phyloP scores from a whole-genome alignment of 1,140 invertebrate species.

The Phortica variegata region DNA sequence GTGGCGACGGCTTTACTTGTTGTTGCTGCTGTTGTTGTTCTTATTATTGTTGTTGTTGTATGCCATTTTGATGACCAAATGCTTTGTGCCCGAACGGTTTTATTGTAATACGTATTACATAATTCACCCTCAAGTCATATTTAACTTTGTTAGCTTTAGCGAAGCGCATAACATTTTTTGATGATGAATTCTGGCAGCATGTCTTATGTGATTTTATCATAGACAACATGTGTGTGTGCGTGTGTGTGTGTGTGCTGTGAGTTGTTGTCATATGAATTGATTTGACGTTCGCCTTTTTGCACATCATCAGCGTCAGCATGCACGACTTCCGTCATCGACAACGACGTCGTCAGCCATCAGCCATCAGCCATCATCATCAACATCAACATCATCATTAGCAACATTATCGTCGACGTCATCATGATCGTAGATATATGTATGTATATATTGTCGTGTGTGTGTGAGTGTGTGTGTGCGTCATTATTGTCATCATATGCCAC shows the following conservation, averaged over 20 bases:
- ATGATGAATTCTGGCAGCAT: constrained; percentile 30
- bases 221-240: constrained; percentile 2
- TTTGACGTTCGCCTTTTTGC: constrained; percentile 23
- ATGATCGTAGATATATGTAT: too few species aligned
- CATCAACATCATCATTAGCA: too few species aligned
- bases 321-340: constrained; percentile 1
- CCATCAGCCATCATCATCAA: too few species aligned
- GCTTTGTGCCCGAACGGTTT: too few species aligned
- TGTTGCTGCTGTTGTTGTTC: too few species aligned
- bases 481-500: constrained; percentile 7
- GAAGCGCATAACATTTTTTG: constrained; percentile 47
- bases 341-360: constrained; percentile 6
- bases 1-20: too few species aligned
- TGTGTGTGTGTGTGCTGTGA: background rate
- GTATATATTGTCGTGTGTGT: too few species aligned
- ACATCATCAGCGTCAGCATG: constrained; percentile 20
- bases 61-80: too few species aligned
- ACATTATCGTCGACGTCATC: too few species aligned
- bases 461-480: too few species aligned
- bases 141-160: constrained; percentile 25
- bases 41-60: too few species aligned
- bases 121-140: constrained; percentile 40
- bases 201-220: background rate
- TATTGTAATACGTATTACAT: too few species aligned
- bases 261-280: constrained; percentile 43